These are phyloP conservation scores for Euclidia mi DNA, from an alignment of 2,888 invertebrate species.

Conservation along the genomic window DNA sequence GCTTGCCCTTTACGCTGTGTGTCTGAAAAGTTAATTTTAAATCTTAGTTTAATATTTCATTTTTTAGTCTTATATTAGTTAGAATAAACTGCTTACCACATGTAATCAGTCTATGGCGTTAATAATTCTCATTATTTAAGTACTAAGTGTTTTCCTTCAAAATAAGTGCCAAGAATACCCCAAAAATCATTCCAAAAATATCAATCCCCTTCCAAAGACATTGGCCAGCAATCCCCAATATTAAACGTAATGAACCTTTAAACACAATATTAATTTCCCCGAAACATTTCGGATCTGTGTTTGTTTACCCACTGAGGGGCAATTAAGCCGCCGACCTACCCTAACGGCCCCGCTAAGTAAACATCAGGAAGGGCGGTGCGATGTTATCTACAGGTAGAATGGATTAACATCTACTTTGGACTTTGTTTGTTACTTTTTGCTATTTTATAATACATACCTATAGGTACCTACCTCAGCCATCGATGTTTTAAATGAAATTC, in stretches of 20 bases:
- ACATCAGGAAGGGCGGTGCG: constrained; percentile 52
- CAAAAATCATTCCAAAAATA: background rate
- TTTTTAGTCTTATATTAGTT: no score
- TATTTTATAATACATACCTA: background rate
- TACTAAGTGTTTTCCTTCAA: no score
- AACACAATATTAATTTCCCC: constrained; percentile 20
- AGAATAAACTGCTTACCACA: no score
- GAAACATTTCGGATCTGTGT: constrained; percentile 18
- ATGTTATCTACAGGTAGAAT: constrained; percentile 4
- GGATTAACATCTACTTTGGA: background rate
- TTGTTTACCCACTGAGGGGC: constrained; percentile 26
- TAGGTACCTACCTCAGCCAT: no score
- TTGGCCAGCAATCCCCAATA: background rate
- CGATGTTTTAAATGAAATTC: no score
- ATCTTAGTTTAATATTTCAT: no score
- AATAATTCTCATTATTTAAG: no score
- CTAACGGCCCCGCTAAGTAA: constrained; percentile 58
- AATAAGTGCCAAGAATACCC: no score
- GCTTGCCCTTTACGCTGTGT: no score
- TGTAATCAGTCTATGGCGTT: no score
- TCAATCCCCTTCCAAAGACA: background rate
- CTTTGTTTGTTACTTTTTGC: background rate
- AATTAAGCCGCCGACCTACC: constrained; percentile 49
- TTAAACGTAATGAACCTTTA: constrained; percentile 9
- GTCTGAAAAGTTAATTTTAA: no score